These are phyloP conservation scores for Poeciliopsis prolifica DNA, from an alignment of 2,113 vertebrate genomes.

Conservation along the genomic window DNA sequence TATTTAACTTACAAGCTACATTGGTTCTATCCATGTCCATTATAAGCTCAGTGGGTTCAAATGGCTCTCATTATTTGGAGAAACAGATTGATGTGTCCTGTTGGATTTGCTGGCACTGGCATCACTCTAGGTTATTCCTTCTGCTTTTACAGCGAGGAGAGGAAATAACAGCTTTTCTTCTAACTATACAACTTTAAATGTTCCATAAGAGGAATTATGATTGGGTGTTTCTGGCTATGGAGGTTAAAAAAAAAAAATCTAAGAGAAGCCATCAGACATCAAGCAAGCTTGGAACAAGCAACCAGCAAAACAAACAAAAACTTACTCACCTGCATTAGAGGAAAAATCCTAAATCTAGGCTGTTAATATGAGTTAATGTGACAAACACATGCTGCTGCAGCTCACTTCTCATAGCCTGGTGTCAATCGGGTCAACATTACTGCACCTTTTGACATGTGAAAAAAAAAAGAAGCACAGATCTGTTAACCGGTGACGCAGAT, in stretches of 20 bases:
- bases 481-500: slow-evolving; percentile 25
- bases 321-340: not conserved
- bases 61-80: slow-evolving; percentile 34
- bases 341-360: not conserved
- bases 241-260: not conserved
- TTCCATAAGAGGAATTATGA: not conserved
- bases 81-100: slow-evolving; percentile 24
- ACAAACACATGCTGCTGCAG: slow-evolving; percentile 16
- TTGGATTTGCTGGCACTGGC: slow-evolving; percentile 1
- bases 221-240: not conserved
- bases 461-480: slow-evolving; percentile 32
- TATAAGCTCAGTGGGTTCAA: slow-evolving; percentile 36
- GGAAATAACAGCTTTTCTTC: not conserved
- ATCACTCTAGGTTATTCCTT: slow-evolving; percentile 3
- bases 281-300: not conserved
- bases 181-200: not conserved
- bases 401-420: slow-evolving; percentile 21
- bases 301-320: not conserved
- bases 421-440: slow-evolving; percentile 37
- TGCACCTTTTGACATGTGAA: slow-evolving; percentile 63
- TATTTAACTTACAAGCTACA: slow-evolving; percentile 32
- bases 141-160: slow-evolving; percentile 1
- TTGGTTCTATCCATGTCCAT: slow-evolving; percentile 6
- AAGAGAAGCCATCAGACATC: not conserved
- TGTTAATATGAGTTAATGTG: not conserved